Base-by-base conservation (phyloP, 2,113 vertebrate species). In the Hucho hucho region DNA sequence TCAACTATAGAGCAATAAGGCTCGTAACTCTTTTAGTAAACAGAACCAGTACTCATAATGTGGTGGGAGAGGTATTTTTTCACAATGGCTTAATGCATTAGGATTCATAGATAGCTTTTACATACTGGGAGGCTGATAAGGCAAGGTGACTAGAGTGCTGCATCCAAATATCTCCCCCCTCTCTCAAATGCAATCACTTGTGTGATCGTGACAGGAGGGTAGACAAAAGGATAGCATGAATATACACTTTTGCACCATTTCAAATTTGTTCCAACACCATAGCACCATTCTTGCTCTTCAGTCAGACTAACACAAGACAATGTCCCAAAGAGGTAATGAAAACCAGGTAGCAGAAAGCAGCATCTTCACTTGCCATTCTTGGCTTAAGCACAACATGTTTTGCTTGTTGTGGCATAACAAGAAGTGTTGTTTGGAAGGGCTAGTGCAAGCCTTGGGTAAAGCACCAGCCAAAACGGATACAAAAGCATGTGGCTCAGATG, bases 401-500 rank as follows among this genome's bases (percentile, higher is more conserved):
- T 14, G 22, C 53, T 75, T 75, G 46, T 56, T 20, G 46, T 43
- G 63, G 28, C 71, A 25, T 26, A 66, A 46, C 22, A n/a, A 32
- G 9, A 6, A 20, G 53, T 64, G n/a, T 20, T 64, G 20, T 37
- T 32, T 4, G 37, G 22, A 29, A 28, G 13, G 37, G 18, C 59
- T 18, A 37, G 4, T 66, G 32, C 37, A 72, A n/a, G 71, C 58
- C 64, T 29, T 58, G 61, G 32, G 32, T 43, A 43, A 59, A 43
- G 26, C 49, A 29, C 25, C 61, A 24, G 47, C 32, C 46, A 26
- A 64, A 26, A 56, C 69, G 59, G 69, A 56, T 43, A 46, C 53
- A 16, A 56, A 56, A 20, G 73, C 64, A 18, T 70, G 67, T 59
- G 70, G 56, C 70, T 28, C 63, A 73, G 56, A 72, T 78, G 64